Evolutionary conservation across 2,888 invertebrate species (phyloP), one percentile per base, ranked within the genome.

Genomic region (Noctua janthe): DNA sequence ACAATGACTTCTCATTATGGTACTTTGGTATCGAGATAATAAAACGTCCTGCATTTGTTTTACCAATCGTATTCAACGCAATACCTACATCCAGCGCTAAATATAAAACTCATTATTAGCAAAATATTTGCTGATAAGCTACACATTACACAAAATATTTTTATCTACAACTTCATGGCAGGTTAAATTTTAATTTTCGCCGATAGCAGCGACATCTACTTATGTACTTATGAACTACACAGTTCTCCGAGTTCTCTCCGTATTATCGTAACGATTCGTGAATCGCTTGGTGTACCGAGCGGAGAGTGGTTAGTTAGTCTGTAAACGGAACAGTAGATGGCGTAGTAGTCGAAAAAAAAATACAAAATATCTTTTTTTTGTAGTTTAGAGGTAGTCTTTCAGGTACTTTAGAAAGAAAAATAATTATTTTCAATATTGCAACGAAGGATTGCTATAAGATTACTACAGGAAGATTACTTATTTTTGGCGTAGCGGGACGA

Each of bases 181-280:
- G 0, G 49, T 49, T 3, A 11, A 2, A 20, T 56, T 70, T 39
- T 2, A 29, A 6, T 43, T 29, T 54, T 62, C 1, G 17, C 4
- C 23, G 49, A 39, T 71, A 20, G 47, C 2, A 62, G 87, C 59
- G 84, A 39, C 84, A 78, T 79, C 84, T 84, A 43, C 70, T 7
- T 84, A 78, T n/a, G 15, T n/a, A 29, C 11, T n/a, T 1, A 15
- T 13, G 39, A 75, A 84, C 56, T 59, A 43, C 15, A 70, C 5
- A 35, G 54, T n/a, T 15, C 29, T 43, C 17, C 4, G 17, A 47
- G 20, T 35, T 23, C 29, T 35, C 49, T 59, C 11, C 10, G 11
- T 39, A 23, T 3, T 2, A 13, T 8, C 13, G 6, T 43, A n/a
- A 13, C 29, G 13, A 23, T 51, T 35, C 5, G 4, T 43, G 23